Base-by-base conservation (phyloP, 2,888 invertebrate species). In the Chalcis sispes region DNA sequence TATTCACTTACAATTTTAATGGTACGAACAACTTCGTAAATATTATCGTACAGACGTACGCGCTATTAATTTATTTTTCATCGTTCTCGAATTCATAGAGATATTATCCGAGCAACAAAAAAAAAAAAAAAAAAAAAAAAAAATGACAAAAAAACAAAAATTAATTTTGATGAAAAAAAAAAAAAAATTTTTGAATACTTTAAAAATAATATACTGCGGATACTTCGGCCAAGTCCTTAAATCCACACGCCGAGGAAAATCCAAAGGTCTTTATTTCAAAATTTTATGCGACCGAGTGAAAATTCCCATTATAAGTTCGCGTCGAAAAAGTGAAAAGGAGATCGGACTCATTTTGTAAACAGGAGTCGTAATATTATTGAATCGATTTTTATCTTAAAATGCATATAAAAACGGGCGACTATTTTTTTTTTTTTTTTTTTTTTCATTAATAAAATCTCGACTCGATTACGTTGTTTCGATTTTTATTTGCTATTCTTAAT, bases 21-120 rank as follows among this genome's bases (percentile, higher is more conserved):
- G 42, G 2, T 25, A 54, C 42, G 36, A 72, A 32, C 56, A 56
- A 56, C 56, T 56, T 64, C 72, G 52, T 72, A 72, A 56, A 72
- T 72, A 56, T 8, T 48, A 7, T n/a, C 20, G 42, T 20, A 18
- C 4, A 46, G 2, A 20, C 10, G 8, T 23, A 8, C 5, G 29
- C 18, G 32, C 25, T 54, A 48, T 72, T 64, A 72, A 72, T 15
- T 18, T 46, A 62, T 58, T 72, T 46, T 64, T 72, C 32, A 56
- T n/a, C 20, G 42, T 23, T 20, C 4, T 23, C 20, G 46, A 48
- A 56, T 72, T 64, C 56, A 72, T 64, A 64, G 64, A 72, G 64
- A 72, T 56, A 18, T 10, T 72, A 64, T 64, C 64, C 50, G 13
- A 18, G 27, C 32, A 40, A 18, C 4, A 36, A 36, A 36, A 36